Conservation (phyloP, 2,113 vertebrate genomes). For the Syrrhaptes paradoxus region DNA sequence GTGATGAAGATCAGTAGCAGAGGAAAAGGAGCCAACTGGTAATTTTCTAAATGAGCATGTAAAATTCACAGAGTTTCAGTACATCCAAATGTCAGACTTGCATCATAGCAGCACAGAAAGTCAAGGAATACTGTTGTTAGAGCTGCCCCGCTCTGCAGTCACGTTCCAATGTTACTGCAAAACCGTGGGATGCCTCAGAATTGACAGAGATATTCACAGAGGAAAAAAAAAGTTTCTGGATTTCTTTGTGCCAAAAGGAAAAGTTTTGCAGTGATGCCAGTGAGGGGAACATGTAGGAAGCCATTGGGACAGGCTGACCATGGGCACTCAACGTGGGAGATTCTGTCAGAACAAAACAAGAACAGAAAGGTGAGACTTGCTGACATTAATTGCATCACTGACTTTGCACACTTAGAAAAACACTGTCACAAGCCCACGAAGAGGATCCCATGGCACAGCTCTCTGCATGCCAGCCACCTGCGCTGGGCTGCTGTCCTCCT, state of each 20-base stretch:
- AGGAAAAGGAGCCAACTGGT: not conserved
- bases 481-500: not conserved
- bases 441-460: not conserved
- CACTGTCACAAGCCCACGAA: not conserved
- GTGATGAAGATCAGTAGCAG: not conserved
- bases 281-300: not conserved
- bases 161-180: not conserved
- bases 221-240: not conserved
- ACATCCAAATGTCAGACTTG: not conserved
- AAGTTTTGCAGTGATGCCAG: not conserved
- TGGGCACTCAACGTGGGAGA: accelerated
- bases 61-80: not conserved
- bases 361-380: not conserved
- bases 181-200: not conserved
- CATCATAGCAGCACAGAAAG: not conserved
- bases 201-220: not conserved
- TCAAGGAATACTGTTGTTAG: not conserved
- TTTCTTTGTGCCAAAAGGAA: not conserved
- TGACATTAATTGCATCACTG: not conserved
- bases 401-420: not conserved
- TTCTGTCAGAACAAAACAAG: not conserved
- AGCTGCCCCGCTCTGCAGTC: not conserved
- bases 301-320: not conserved
- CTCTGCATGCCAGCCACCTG: not conserved
- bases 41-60: not conserved